Evolutionary conservation across 2,797 vertebrate species (phyloP).

Genomic region (Zenarchopterus dispar): DNA sequence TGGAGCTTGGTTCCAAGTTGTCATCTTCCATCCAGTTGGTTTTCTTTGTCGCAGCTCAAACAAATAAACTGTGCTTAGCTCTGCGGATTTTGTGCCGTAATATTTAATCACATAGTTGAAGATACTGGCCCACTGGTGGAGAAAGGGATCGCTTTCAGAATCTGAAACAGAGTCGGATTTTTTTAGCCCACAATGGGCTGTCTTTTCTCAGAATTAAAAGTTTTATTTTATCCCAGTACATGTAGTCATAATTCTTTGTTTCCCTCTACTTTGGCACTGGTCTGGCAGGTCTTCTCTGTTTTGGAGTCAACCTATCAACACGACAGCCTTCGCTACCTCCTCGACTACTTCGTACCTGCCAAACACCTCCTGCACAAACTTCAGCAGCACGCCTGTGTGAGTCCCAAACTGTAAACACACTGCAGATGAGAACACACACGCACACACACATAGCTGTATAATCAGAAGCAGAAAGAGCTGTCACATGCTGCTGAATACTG

Average conservation of each 20-base stretch:
- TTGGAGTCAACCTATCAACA: constrained; percentile 87
- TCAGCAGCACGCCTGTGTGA: constrained; percentile 87
- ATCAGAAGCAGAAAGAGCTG: constrained; percentile 47
- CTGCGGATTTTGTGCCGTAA: constrained; percentile 22
- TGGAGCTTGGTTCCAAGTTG: not conserved
- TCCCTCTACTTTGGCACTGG: not conserved
- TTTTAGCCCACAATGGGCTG: too few relatives aligned
- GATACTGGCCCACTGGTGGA: too few relatives aligned
- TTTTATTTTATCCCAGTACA: not conserved
- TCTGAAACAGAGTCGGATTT: too few relatives aligned
- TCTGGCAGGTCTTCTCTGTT: constrained; percentile 82
- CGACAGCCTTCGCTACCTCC: constrained; percentile 85
- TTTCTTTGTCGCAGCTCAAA: constrained; percentile 6
- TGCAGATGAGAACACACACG: constrained; percentile 47
- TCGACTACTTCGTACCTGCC: constrained; percentile 86
- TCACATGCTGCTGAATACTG: not conserved
- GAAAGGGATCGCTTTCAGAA: too few relatives aligned
- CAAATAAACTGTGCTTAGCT: not conserved
- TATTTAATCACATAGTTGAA: not conserved
- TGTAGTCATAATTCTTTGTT: not conserved
- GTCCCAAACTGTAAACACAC: constrained; percentile 44
- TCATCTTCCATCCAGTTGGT: not conserved
- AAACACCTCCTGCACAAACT: constrained; percentile 86
- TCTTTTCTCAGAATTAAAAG: too few relatives aligned
- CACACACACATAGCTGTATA: constrained; percentile 50